Evolutionary conservation across 2,113 vertebrate species (phyloP), one percentile per base, ranked within the genome.

Genomic region (Thinocorus orbignyianus): DNA sequence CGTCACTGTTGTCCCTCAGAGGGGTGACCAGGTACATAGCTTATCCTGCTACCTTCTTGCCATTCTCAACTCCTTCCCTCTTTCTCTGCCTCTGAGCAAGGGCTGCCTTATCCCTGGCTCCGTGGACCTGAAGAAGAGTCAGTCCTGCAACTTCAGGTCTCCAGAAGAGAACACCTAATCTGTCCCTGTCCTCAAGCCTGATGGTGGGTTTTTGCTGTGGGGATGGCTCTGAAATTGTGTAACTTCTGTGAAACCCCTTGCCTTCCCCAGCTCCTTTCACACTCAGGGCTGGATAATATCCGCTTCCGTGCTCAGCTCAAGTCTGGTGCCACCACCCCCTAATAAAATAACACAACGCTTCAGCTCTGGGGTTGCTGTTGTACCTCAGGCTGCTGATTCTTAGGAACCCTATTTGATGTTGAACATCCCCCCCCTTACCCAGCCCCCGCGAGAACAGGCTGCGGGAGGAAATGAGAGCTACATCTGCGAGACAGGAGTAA

Each of bases 401-500:
- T 48, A 2, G 1, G 33, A 71, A 37, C 31, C 20, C 9, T n/a
- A 23, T 33, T 39, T 44, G 41, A 24, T 61, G 35, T 31, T 48
- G 48, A 72, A 8, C 35, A 35, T 28, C 20, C 11, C 15, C 25
- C 10, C 23, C 3, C 9, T 78, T 44, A 39, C 8, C 11, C 46
- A 42, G 23, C 3, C 4, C 30, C 41, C 13, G 16, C 12, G 25
- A 9, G 64, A 83, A 41, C 0, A 10, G 17, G 7, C 71, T 44
- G 22, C 24, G 13, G 17, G 44, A 52, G 13, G 46, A 31, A 81
- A 55, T 0, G 7, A 31, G 37, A 71, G 54, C 42, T 31, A n/a
- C 8, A 35, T 2, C n/a, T 42, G 25, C 0, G 1, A 68, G 74
- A 37, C 0, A 1, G 41, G 78, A 83, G 48, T 22, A 77, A 41